Conservation (phyloP, 2,797 vertebrate genomes). For the Parauchenoglanis ngamensis region DNA sequence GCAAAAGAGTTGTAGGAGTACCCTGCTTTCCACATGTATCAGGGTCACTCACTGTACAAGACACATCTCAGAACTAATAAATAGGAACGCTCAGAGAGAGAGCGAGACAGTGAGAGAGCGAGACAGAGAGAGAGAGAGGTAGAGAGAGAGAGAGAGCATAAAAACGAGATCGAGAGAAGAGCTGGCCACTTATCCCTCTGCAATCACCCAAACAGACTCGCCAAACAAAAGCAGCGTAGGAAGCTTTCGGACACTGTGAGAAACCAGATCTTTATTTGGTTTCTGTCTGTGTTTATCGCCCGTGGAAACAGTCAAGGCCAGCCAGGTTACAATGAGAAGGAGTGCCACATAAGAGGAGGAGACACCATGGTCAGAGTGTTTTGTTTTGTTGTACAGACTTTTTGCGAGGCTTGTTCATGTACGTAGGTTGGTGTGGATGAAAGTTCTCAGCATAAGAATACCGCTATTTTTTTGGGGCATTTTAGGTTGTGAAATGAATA, state of each 20-base stretch:
- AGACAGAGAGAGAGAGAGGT: constrained; percentile 2
- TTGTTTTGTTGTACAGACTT: not conserved
- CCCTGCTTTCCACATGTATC: not conserved
- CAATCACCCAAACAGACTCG: constrained; percentile 30
- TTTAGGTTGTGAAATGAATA: not conserved
- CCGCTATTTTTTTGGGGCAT: not conserved
- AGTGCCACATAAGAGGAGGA: constrained; percentile 18
- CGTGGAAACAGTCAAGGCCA: constrained; percentile 43
- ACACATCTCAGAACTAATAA: constrained; percentile 8
- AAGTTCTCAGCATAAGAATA: not conserved
- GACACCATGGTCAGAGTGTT: constrained; percentile 12
- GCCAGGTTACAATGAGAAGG: constrained; percentile 36
- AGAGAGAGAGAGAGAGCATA: not conserved
- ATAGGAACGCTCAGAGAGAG: not conserved
- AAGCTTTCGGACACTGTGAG: constrained; percentile 42
- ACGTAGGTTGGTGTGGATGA: constrained; percentile 10
- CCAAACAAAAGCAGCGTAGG: constrained; percentile 46
- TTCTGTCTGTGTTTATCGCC: constrained; percentile 52
- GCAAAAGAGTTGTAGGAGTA: not conserved
- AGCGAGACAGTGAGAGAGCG: constrained; percentile 1
- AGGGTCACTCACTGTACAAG: constrained; percentile 25
- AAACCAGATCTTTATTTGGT: constrained; percentile 56
- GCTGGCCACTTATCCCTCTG: constrained; percentile 24
- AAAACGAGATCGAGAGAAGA: not conserved
- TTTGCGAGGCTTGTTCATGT: not conserved